Evolutionary conservation across 2,888 invertebrate genomes (phyloP).

Genomic region (Drosophila monieri): DNA sequence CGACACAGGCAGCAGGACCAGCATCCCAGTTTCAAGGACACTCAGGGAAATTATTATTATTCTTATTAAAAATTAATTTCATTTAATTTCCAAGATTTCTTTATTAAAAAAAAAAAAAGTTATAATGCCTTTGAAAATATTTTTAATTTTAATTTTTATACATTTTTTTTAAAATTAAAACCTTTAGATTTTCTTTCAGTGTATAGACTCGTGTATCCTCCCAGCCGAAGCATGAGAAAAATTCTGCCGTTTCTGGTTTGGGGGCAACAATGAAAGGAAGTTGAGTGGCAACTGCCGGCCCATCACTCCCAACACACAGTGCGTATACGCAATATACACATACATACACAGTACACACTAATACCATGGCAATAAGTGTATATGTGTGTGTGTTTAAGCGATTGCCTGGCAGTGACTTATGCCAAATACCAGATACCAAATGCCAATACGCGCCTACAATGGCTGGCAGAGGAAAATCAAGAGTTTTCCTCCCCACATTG

Average conservation of each 20-base stretch:
- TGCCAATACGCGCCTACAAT: constrained; percentile 39
- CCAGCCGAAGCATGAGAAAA: constrained; percentile 47
- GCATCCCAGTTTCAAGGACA: constrained; percentile 51
- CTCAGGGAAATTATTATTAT: not conserved
- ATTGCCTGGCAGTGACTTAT: constrained; percentile 69
- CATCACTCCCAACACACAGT: constrained; percentile 4
- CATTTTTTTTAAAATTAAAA: not conserved
- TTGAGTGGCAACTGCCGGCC: constrained; percentile 5
- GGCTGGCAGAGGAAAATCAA: constrained; percentile 32
- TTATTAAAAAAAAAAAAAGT: too few relatives aligned
- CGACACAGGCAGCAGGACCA: constrained; percentile 40
- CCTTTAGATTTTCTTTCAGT: not conserved
- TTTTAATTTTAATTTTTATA: not conserved
- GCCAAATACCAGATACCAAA: constrained; percentile 33
- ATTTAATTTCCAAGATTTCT: too few relatives aligned
- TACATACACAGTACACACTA: constrained; percentile 2
- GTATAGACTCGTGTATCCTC: constrained; percentile 22
- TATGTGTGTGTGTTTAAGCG: constrained; percentile 34
- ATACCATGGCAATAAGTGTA: constrained; percentile 2
- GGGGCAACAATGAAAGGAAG: constrained; percentile 12
- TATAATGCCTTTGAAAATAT: not conserved
- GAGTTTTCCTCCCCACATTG: not conserved
- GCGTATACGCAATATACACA: constrained; percentile 32
- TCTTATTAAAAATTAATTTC: too few relatives aligned
- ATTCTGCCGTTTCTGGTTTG: constrained; percentile 15